Evolutionary conservation across 2,888 invertebrate genomes (phyloP), one percentile per base, ranked within the genome.

Genomic region (Scotopteryx bipunctaria): DNA sequence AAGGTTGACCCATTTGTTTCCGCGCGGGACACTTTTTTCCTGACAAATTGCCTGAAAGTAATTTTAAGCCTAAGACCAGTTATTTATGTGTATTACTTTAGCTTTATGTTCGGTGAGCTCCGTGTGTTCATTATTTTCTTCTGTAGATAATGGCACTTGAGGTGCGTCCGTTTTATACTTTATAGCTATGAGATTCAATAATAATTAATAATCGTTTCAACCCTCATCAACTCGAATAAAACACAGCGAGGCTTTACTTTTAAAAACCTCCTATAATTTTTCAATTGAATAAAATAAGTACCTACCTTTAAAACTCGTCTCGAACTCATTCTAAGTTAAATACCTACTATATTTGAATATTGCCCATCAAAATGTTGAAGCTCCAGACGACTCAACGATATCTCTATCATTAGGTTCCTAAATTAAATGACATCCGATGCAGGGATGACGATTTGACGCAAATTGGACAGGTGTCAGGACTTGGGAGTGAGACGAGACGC

Each of bases 41-140:
- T 78, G 83, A 86, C 86, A 86, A 86, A 86, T 86, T 84, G 86
- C 74, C 80, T 80, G 86, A 81, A 83, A 83, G 84, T 85, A 86
- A 86, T 85, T 86, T 86, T 83, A 81, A 81, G 78, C 80, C 76
- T 73, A 79, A 81, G 78, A 76, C 74, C 77, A 73, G 81, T 81
- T 85, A 85, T 86, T 85, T 86, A 84, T 85, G 81, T 76, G 76
- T 76, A 79, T 81, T 78, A 76, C 76, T 73, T 71, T 69, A 72
- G 71, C 68, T 76, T 77, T 76, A 76, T 72, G 64, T 73, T 66
- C 67, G 61, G 66, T 67, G 61, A 57, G 66, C 55, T 58, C 51
- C 57, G 58, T 63, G 57, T 60, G 58, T 63, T 63, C 60, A 63
- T 60, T 60, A 63, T 60, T 60, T 63, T 55, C 58, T 60, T 55